A percentile compares a stretch with the other conserved stretches of the same genome.
Conservation (phyloP, 1,140 invertebrate species). For the Papilio xuthus region DNA sequence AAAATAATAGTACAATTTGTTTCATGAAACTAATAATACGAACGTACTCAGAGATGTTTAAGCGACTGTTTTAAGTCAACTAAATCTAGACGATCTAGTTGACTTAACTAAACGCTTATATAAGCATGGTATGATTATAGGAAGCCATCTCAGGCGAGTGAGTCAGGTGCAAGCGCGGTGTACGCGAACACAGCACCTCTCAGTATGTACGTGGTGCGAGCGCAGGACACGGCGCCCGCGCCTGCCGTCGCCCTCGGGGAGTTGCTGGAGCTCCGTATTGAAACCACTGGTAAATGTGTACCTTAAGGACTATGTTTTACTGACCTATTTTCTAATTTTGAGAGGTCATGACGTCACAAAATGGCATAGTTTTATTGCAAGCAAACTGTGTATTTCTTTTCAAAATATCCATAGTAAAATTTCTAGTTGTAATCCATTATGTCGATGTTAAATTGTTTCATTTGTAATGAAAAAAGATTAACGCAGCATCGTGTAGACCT, state of each 20-base stretch:
- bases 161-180: conserved; percentile 58
- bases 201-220: conserved; percentile 75
- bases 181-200: conserved; percentile 57
- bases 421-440: background rate
- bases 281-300: conserved; percentile 69
- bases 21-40: too few species aligned
- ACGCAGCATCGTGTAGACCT: background rate
- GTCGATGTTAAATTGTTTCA: background rate
- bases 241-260: conserved; percentile 71
- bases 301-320: background rate
- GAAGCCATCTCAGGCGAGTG: conserved; percentile 54
- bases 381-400: background rate
- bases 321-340: background rate
- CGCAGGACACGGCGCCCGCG: conserved; percentile 46
- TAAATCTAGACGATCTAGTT: too few species aligned
- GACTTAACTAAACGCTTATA: too few species aligned
- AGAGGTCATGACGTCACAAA: background rate
- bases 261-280: conserved; percentile 73
- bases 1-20: too few species aligned
- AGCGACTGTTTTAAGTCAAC: too few species aligned
- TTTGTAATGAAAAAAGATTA: conserved; percentile 16
- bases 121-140: too few species aligned
- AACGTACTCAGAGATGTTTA: too few species aligned
- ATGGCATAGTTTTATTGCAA: background rate
- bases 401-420: background rate